Conservation (phyloP, 2,797 vertebrate species). For the Sparidentex hasta region DNA sequence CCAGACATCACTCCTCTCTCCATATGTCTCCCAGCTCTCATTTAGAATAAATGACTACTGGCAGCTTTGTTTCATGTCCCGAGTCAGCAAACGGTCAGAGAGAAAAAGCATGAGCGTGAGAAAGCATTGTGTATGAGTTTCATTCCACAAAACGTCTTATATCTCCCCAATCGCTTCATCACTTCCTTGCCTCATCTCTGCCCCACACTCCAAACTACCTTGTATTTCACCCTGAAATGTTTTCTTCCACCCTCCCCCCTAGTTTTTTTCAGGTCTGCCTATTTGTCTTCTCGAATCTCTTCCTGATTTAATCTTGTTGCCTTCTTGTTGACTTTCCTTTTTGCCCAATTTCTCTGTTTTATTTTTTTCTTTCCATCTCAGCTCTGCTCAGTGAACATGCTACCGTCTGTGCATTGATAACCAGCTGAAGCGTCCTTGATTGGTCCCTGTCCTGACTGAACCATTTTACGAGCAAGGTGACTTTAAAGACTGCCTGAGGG, state of each 20-base stretch:
- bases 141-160: constrained; percentile 18
- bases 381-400: constrained; percentile 47
- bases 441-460: constrained; percentile 31
- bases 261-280: background rate
- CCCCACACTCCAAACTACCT: constrained; percentile 11
- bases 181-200: constrained; percentile 6
- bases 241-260: background rate
- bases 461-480: constrained; percentile 38
- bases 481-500: constrained; percentile 48
- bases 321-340: background rate
- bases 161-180: constrained; percentile 3
- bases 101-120: background rate
- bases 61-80: constrained; percentile 44
- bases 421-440: constrained; percentile 62
- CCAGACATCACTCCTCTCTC: constrained; percentile 6
- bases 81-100: constrained; percentile 21
- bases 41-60: constrained; percentile 49
- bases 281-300: background rate
- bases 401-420: constrained; percentile 38
- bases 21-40: constrained; percentile 23
- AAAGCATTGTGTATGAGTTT: constrained; percentile 20
- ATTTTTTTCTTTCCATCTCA: constrained; percentile 17
- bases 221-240: constrained; percentile 1
- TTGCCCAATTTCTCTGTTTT: background rate
- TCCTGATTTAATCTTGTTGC: constrained; percentile 12